Evolutionary conservation across 2,888 invertebrate genomes (phyloP).

Genomic region (Tetragnatha montana): DNA sequence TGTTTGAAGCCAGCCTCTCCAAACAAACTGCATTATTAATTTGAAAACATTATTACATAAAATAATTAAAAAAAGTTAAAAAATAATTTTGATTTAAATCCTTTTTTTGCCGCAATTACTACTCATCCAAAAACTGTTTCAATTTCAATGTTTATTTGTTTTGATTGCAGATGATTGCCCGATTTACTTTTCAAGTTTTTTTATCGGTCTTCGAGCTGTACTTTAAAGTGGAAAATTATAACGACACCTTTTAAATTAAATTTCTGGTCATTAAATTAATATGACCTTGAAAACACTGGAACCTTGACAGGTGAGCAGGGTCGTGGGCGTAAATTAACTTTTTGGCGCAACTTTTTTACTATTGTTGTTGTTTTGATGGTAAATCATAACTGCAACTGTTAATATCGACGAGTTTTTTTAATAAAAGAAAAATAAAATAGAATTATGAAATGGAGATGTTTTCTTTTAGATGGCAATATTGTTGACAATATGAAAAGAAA

Average conservation of each 20-base stretch:
- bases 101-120: background rate
- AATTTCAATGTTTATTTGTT: no score
- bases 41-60: no score
- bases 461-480: conserved; percentile 11
- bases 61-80: no score
- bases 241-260: background rate
- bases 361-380: conserved; percentile 17
- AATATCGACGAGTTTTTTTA: conserved; percentile 14
- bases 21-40: conserved; percentile 8
- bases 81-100: no score
- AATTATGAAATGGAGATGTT: conserved; percentile 5
- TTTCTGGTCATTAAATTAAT: background rate
- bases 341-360: no score
- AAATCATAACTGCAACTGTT: conserved; percentile 37
- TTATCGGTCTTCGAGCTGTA: background rate
- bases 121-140: no score
- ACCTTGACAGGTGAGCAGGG: conserved; percentile 7
- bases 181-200: no score
- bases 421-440: conserved; percentile 19
- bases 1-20: conserved; percentile 8
- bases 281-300: conserved; percentile 12
- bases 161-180: no score
- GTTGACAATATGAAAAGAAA: conserved; percentile 40
- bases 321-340: background rate
- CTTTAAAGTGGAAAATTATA: background rate